Conservation (phyloP, 2,888 invertebrate species). For the Prosopocoilus inquinatus region DNA sequence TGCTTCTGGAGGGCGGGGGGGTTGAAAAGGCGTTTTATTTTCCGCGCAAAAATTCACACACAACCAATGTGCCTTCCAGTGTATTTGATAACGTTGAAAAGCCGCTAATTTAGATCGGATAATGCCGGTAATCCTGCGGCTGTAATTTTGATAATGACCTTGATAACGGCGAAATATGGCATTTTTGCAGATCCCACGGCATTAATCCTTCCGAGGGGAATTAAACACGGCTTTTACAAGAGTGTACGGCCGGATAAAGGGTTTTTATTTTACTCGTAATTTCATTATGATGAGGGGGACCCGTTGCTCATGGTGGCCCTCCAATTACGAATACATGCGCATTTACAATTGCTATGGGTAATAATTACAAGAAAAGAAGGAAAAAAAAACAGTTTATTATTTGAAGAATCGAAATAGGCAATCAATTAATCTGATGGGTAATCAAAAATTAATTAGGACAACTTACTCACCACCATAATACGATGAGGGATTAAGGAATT, state of each 20-base stretch:
- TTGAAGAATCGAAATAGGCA: no score
- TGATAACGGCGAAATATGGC: conserved; percentile 50
- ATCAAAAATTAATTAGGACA: no score
- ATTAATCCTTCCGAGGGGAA: conserved; percentile 46
- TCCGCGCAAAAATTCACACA: no score
- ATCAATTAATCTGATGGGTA: no score
- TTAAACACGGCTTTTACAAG: conserved; percentile 33
- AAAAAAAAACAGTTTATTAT: no score
- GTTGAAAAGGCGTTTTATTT: no score
- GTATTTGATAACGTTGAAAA: conserved; percentile 13
- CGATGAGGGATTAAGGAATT: no score
- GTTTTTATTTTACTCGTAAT: conserved; percentile 34
- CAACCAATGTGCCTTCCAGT: background rate
- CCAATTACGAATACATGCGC: no score
- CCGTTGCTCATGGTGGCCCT: background rate
- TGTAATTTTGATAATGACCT: conserved; percentile 50
- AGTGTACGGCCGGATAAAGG: conserved; percentile 28
- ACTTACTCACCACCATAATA: no score
- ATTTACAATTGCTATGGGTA: no score
- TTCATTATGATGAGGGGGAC: conserved; percentile 26
- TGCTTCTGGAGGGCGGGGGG: no score
- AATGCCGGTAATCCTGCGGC: conserved; percentile 18
- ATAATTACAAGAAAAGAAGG: no score
- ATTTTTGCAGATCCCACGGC: conserved; percentile 48
- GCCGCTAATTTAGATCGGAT: conserved; percentile 17